A percentile compares a stretch with the other conserved stretches of the same genome.
Conservation (phyloP, 2,797 vertebrate species). For the Phalanger gymnotis region DNA sequence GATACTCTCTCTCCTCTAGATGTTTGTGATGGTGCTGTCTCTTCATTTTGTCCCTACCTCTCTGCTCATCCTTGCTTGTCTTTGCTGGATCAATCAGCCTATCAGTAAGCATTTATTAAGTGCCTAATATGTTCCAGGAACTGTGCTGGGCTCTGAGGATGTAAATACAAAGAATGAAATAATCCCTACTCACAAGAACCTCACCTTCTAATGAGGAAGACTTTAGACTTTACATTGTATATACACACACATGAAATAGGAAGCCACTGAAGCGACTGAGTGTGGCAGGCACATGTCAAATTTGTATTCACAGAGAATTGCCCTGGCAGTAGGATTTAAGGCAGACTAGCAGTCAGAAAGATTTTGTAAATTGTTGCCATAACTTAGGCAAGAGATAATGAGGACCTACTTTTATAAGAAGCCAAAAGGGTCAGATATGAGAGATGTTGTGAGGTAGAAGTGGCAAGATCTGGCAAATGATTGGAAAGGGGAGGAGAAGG, state of each 20-base stretch:
- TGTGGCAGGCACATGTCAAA: neutral
- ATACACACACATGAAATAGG: neutral
- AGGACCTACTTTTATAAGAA: neutral
- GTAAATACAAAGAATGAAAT: neutral
- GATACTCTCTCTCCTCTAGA: neutral
- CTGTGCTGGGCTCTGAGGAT: neutral
- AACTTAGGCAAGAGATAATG: neutral
- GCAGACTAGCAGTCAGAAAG: neutral
- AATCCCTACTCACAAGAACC: neutral
- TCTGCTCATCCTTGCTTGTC: neutral
- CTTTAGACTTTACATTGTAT: neutral
- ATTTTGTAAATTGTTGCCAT: neutral
- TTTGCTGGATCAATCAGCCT: neutral
- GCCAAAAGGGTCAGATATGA: neutral
- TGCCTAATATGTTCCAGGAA: neutral
- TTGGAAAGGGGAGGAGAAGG: neutral
- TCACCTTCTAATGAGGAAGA: neutral
- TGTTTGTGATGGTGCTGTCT: neutral
- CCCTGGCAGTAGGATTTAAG: neutral
- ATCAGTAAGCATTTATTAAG: neutral
- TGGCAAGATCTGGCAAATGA: neutral
- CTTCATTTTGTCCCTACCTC: neutral
- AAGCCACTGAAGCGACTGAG: neutral
- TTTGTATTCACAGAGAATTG: neutral
- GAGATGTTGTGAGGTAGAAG: neutral